phyloP scores from a whole-genome alignment of 2,888 invertebrate genomes.

The Rhopalosiphum nymphaeae region DNA sequence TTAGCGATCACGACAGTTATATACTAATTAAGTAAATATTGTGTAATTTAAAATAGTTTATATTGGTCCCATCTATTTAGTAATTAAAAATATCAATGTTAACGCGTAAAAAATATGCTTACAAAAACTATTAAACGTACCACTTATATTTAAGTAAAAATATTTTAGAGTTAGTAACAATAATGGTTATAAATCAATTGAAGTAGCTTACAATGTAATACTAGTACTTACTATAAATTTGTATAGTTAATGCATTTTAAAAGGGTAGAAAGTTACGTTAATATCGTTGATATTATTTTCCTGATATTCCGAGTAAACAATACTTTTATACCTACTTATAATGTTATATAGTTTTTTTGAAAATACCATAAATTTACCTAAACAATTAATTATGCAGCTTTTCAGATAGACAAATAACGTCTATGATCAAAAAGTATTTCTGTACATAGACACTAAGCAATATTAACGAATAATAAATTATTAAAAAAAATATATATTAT shows the following conservation, averaged over 20 bases:
- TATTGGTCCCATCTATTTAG: neutral
- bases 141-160: neutral
- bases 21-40: neutral
- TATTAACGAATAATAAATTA: neutral
- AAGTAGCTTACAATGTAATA: neutral
- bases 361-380: neutral
- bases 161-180: neutral
- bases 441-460: neutral
- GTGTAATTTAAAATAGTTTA: neutral
- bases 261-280: neutral
- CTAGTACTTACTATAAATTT: neutral
- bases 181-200: neutral
- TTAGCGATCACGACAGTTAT: neutral
- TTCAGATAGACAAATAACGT: neutral
- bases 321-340: neutral
- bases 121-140: neutral
- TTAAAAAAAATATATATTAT: too few relatives aligned
- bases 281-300: neutral
- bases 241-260: constrained; percentile 37
- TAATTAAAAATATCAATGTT: neutral
- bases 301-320: neutral
- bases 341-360: neutral
- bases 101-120: neutral
- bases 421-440: neutral
- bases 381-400: neutral